Percentiles rank a stretch among this genome's conserved stretches.
Conservation (phyloP, 1,140 invertebrate species). For the Pantala flavescens region DNA sequence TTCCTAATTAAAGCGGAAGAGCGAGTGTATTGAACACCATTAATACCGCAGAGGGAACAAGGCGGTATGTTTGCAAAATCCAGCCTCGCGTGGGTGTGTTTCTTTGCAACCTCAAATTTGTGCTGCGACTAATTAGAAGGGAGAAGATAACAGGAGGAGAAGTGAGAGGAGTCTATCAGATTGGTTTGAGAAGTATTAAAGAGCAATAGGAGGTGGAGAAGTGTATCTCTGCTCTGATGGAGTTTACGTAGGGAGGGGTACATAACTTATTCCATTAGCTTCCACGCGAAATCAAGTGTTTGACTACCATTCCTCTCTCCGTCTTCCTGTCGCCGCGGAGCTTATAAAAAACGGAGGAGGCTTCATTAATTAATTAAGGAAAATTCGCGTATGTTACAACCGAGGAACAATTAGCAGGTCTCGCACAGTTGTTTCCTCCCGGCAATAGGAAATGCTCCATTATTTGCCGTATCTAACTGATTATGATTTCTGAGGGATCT, state of each 20-base stretch:
- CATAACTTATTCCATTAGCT: constrained; percentile 10
- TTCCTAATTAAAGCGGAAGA: constrained; percentile 1
- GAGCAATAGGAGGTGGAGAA: not conserved
- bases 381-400: no score
- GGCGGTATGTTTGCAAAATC: not conserved
- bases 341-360: no score
- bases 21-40: not conserved
- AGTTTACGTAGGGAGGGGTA: constrained; percentile 3
- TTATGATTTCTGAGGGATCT: no score
- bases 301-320: not conserved
- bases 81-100: not conserved
- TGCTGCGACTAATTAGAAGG: constrained; percentile 8
- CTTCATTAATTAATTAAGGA: no score
- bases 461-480: no score
- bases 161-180: not conserved
- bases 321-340: no score
- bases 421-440: no score
- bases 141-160: not conserved
- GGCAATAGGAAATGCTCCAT: no score
- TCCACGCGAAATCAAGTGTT: not conserved
- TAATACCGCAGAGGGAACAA: not conserved
- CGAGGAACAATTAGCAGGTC: no score
- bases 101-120: constrained; percentile 9
- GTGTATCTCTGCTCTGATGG: constrained; percentile 7
- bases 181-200: constrained; percentile 9